Percentiles rank a stretch among this genome's conserved stretches.
These are phyloP conservation scores for Zelostemma sp. DNA, from an alignment of 1,140 invertebrate genomes.

Conservation along the genomic window DNA sequence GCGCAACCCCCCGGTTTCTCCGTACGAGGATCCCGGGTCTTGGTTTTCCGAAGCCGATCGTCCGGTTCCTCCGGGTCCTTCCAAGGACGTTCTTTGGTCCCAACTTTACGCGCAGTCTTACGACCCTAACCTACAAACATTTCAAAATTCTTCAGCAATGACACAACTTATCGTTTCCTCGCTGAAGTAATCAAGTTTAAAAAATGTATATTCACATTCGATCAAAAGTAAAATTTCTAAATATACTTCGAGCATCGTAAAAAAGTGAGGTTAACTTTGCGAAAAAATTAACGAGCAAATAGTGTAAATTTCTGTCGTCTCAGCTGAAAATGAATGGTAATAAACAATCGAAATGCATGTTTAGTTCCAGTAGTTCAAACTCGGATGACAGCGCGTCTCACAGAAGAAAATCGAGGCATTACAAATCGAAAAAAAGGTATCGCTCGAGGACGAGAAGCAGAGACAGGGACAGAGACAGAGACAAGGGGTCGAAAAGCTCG, in stretches of 20 bases:
- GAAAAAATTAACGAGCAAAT: no score
- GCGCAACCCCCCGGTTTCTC: constrained; percentile 34
- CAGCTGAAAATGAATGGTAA: no score
- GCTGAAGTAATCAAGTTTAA: no score
- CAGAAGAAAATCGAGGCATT: constrained; percentile 59
- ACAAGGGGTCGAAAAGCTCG: constrained; percentile 53
- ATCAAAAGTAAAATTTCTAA: no score
- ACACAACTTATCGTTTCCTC: no score
- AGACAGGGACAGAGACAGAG: constrained; percentile 55
- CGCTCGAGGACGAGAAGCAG: constrained; percentile 61
- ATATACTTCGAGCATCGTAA: no score
- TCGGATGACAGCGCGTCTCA: constrained; percentile 61
- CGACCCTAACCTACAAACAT: constrained; percentile 64
- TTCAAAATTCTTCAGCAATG: no score
- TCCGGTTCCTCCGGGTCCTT: constrained; percentile 40
- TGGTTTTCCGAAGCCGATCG: constrained; percentile 50
- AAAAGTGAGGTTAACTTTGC: no score
- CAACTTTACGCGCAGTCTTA: constrained; percentile 65
- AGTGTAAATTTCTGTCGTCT: no score
- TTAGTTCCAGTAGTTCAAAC: constrained; percentile 62
- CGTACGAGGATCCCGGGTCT: constrained; percentile 49
- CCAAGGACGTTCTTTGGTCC: constrained; percentile 60
- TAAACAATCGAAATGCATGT: no score
- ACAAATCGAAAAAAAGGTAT: constrained; percentile 57
- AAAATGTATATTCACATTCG: no score